Evolutionary conservation across 1,140 invertebrate genomes (phyloP).

Genomic region (Ostrea edulis): DNA sequence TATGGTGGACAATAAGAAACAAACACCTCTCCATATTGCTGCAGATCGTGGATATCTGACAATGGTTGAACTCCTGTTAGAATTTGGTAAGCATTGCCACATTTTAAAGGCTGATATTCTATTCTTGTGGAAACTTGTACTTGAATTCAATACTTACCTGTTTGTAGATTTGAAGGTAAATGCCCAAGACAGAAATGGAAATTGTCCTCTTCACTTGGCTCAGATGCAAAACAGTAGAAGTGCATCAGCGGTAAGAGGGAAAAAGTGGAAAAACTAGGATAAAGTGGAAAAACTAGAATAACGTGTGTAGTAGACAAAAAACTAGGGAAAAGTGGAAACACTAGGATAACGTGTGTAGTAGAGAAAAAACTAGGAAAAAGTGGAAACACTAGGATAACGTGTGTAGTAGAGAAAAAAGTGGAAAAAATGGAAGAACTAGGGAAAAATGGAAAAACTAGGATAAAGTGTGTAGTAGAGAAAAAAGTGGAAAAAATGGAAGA

Average conservation of each 20-base stretch:
- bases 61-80: constrained; percentile 31
- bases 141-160: background rate
- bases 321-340: too few relatives aligned
- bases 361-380: too few relatives aligned
- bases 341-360: too few relatives aligned
- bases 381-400: too few relatives aligned
- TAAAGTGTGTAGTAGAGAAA: too few relatives aligned
- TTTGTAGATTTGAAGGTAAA: constrained; percentile 16
- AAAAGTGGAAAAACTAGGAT: background rate
- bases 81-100: background rate
- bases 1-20: background rate
- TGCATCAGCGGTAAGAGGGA: background rate
- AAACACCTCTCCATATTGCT: constrained; percentile 36
- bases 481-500: too few relatives aligned
- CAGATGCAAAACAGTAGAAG: background rate
- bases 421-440: too few relatives aligned
- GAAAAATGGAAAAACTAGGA: too few relatives aligned
- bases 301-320: too few relatives aligned
- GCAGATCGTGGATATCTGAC: background rate
- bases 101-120: too few relatives aligned
- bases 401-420: too few relatives aligned
- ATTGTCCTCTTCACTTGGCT: background rate
- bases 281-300: too few relatives aligned
- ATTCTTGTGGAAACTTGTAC: background rate
- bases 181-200: constrained; percentile 30